Evolutionary conservation across 2,113 vertebrate species (phyloP).

Genomic region (Oophaga pumilio): DNA sequence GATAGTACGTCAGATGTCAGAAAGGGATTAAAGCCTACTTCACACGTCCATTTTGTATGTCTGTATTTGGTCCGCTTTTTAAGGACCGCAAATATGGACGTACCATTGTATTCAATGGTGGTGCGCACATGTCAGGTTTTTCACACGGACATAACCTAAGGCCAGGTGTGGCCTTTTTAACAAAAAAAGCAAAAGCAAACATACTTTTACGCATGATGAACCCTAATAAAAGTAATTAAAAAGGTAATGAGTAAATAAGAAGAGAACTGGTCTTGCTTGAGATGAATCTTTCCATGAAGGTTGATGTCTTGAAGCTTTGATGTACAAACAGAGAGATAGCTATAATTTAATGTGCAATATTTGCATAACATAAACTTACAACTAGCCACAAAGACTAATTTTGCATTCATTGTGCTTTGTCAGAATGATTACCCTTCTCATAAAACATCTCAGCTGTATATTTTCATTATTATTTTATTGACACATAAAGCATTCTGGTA

Average conservation of each 20-base stretch:
- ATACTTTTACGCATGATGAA: no score
- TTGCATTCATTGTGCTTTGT: slow-evolving; percentile 40
- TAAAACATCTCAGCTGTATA: slow-evolving; percentile 51
- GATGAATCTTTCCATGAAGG: not conserved
- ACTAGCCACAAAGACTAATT: slow-evolving; percentile 11
- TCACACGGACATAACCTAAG: no score
- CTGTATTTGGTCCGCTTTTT: no score
- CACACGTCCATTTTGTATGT: no score
- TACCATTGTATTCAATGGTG: no score
- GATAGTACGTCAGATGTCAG: no score
- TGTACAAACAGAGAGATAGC: not conserved
- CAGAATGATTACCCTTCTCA: slow-evolving; percentile 42
- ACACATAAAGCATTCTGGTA: slow-evolving; percentile 51
- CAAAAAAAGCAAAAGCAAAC: no score
- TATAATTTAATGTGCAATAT: slow-evolving; percentile 27
- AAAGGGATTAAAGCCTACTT: no score
- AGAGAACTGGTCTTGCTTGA: not conserved
- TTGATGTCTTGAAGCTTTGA: slow-evolving; percentile 6
- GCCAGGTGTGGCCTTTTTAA: no score
- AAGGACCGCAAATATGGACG: no score
- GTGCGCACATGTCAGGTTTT: no score
- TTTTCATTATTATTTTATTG: slow-evolving; percentile 53
- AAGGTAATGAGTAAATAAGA: not conserved
- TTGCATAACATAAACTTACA: slow-evolving; percentile 42
- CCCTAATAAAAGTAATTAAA: not conserved